Evolutionary conservation across 2,888 invertebrate genomes (phyloP).

Genomic region (Nyleta sp.): DNA sequence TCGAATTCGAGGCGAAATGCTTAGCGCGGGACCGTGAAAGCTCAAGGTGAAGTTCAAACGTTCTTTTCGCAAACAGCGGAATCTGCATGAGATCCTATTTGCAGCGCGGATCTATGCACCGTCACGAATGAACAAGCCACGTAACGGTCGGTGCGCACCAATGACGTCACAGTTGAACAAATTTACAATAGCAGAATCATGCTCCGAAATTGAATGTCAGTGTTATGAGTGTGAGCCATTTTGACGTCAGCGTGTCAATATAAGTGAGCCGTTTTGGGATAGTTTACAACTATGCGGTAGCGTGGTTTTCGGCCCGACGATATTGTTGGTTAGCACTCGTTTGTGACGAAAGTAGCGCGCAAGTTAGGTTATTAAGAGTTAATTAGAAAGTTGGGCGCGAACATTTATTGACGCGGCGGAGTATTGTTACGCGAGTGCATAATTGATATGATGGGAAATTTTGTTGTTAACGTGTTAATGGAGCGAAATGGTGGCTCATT

Average conservation of each 20-base stretch:
- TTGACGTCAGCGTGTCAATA: conserved; percentile 45
- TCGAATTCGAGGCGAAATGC: conserved; percentile 22
- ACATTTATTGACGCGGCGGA: conserved; percentile 14
- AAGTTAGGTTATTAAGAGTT: conserved; percentile 31
- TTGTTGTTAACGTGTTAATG: conserved; percentile 31
- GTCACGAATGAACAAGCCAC: conserved; percentile 59
- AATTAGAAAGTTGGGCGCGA: conserved; percentile 34
- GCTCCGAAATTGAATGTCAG: conserved; percentile 60
- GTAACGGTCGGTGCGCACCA: conserved; percentile 51
- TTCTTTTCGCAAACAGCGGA: conserved; percentile 36
- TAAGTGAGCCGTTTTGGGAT: conserved; percentile 38
- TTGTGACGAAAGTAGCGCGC: conserved; percentile 22
- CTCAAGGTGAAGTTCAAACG: conserved; percentile 41
- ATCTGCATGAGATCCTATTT: conserved; percentile 59
- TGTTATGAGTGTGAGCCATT: conserved; percentile 51
- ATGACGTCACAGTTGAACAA: conserved; percentile 58
- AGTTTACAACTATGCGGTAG: conserved; percentile 35
- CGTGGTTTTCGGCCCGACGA: neutral
- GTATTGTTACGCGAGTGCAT: conserved; percentile 18
- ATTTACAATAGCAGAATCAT: conserved; percentile 55
- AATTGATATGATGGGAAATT: conserved; percentile 9
- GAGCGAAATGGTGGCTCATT: conserved; percentile 5
- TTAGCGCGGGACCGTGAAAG: conserved; percentile 37
- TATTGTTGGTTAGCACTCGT: conserved; percentile 31
- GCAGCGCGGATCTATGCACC: conserved; percentile 46